A percentile compares a stretch with the other conserved stretches of the same genome.
Evolutionary conservation across 2,113 vertebrate genomes (phyloP).

Genomic region (Mobula birostris): DNA sequence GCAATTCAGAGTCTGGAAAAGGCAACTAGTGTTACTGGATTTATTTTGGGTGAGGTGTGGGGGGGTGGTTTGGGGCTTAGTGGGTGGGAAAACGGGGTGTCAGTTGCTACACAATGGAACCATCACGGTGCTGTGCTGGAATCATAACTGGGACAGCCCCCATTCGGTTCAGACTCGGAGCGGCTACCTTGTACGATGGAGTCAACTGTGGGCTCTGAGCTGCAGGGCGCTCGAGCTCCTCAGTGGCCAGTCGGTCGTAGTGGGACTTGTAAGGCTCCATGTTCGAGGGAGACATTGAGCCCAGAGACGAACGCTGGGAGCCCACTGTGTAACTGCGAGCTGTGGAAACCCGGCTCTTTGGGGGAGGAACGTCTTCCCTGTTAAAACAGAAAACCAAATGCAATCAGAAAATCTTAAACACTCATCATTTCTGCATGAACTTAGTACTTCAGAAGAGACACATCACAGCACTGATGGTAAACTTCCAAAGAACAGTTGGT

Average conservation of each 20-base stretch:
- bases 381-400: not conserved
- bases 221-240: conserved; percentile 74
- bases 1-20: not conserved
- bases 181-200: conserved; percentile 63
- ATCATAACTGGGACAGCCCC: conserved; percentile 94
- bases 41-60: not conserved
- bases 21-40: no score
- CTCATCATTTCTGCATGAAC: not conserved
- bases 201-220: conserved; percentile 55
- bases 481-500: not conserved
- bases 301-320: conserved; percentile 91
- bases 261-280: conserved; percentile 88
- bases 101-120: conserved; percentile 79
- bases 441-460: no score
- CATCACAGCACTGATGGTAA: no score
- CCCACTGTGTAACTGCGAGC: conserved; percentile 85
- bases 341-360: conserved; percentile 86
- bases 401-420: not conserved
- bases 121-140: conserved; percentile 91
- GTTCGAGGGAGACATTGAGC: conserved; percentile 96
- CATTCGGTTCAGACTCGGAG: conserved; percentile 94
- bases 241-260: conserved; percentile 84
- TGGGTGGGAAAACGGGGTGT: not conserved
- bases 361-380: conserved; percentile 93
- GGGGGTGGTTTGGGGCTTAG: no score